Base-by-base conservation (phyloP, 2,113 vertebrate genomes). In the Bucco capensis region DNA sequence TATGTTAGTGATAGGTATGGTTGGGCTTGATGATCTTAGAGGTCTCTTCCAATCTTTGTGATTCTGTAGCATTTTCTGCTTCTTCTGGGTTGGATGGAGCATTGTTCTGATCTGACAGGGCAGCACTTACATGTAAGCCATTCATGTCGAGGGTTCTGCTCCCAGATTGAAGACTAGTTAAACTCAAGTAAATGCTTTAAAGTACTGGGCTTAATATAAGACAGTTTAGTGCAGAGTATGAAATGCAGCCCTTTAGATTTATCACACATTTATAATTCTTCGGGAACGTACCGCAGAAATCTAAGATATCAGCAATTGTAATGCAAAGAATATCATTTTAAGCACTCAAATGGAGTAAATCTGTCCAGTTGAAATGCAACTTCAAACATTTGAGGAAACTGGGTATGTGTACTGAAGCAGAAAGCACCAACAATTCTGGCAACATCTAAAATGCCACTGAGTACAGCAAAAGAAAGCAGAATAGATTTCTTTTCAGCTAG, bases 401-500 rank as follows among this genome's bases (percentile, higher is more conserved):
- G 31, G 49, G 70, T 25, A 64, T n/a, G 9, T 70, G 22, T 57
- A 47, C 57, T 64, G 50, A 58, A 86, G 58, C 56, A 92, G 66
- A 87, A 83, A 83, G 25, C 50, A 38, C 33, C 2, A 2, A 61
- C 38, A 58, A 53, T 83, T 82, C 37, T 83, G 71, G 61, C 66
- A 87, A 7, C 46, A 65, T 27, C 50, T 75, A 11, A 92, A 93
- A 91, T 83, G 66, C 51, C 66, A 67, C 58, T 14, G 66, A 54
- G 30, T 88, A 22, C 15, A 70, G 67, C 54, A 83, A 65, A 83
- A 38, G 28, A 70, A 47, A 81, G 91, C 50, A 87, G 85, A 79
- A 79, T 88, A 77, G 30, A 73, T 80, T 93, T 92, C 38, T 91
- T 74, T 91, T 40, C n/a, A 87, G 66, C n/a, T 16, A 33, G 46